Evolutionary conservation across 1,140 invertebrate genomes (phyloP).

Genomic region (Araneus ventricosus): DNA sequence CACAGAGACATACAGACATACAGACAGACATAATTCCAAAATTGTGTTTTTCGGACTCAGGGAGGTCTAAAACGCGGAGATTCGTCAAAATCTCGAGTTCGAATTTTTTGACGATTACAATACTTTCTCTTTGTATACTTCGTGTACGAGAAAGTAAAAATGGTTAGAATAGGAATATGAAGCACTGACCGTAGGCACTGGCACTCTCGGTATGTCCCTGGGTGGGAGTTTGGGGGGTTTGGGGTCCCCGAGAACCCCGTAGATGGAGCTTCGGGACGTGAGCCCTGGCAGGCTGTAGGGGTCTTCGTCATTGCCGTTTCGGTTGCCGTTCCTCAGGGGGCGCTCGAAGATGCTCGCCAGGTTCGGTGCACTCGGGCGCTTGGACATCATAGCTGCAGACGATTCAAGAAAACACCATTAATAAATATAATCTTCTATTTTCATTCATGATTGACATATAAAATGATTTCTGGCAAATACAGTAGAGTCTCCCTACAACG

Average conservation of each 20-base stretch:
- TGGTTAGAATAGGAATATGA: no score
- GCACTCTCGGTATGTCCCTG: slow-evolving; percentile 83
- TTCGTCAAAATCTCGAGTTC: no score
- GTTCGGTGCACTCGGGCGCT: slow-evolving; percentile 75
- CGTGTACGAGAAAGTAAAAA: no score
- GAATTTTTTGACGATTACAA: no score
- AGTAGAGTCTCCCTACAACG: no score
- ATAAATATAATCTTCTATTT: neutral
- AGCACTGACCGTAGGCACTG: slow-evolving; percentile 67
- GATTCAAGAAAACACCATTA: neutral
- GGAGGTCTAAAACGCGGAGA: no score
- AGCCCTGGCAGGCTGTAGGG: slow-evolving; percentile 92
- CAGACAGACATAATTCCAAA: no score
- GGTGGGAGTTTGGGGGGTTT: slow-evolving; percentile 95
- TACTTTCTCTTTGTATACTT: no score
- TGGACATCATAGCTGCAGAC: slow-evolving; percentile 56
- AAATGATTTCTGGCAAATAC: no score
- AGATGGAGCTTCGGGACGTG: slow-evolving; percentile 83
- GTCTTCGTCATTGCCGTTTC: slow-evolving; percentile 93
- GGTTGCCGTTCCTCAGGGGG: slow-evolving; percentile 80
- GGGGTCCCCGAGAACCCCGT: slow-evolving; percentile 83
- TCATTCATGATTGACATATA: no score
- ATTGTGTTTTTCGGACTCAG: no score
- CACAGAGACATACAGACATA: no score
- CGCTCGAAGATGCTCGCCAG: slow-evolving; percentile 80